Evolutionary conservation across 2,797 vertebrate species (phyloP).

Genomic region (Lagocephalus sceleratus): DNA sequence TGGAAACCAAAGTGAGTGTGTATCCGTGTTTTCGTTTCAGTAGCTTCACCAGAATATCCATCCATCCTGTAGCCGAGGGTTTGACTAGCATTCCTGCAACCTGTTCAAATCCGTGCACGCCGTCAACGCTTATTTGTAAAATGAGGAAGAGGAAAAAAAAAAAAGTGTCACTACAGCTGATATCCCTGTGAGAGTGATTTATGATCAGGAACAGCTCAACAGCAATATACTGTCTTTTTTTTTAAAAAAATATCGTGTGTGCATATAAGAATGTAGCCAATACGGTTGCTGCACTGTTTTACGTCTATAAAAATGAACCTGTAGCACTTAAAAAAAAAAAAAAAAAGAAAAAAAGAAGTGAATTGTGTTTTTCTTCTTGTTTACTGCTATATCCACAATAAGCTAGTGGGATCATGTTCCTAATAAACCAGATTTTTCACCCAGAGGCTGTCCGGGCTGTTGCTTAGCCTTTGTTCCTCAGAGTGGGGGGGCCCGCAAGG

Average conservation of each 20-base stretch:
- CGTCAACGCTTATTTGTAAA: conserved; percentile 12
- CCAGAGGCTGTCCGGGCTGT: conserved; percentile 37
- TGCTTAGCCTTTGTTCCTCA: conserved; percentile 9
- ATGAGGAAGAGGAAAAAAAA: background rate
- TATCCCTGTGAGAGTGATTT: conserved; percentile 28
- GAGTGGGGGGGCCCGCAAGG: conserved; percentile 27
- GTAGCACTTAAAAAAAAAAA: conserved; percentile 71
- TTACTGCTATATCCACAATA: conserved; percentile 77
- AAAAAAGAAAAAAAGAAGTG: conserved; percentile 58
- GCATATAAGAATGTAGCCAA: conserved; percentile 76
- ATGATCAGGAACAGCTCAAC: conserved; percentile 51
- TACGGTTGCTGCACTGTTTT: conserved; percentile 72
- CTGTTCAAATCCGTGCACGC: conserved; percentile 41
- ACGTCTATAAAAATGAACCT: conserved; percentile 70
- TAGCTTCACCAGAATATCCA: conserved; percentile 45
- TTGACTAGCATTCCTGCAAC: conserved; percentile 57
- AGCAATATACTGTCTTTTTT: conserved; percentile 72
- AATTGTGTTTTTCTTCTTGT: conserved; percentile 68
- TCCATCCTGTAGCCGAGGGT: conserved; percentile 21
- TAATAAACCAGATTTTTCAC: conserved; percentile 75
- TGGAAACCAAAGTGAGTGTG: conserved; percentile 75
- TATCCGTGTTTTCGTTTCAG: conserved; percentile 56
- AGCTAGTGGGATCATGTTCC: conserved; percentile 75
- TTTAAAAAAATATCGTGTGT: conserved; percentile 61
- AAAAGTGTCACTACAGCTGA: conserved; percentile 22